Percentiles rank a stretch among this genome's conserved stretches.
phyloP scores from a whole-genome alignment of 2,113 vertebrate genomes.

The Coptodon rendalli region DNA sequence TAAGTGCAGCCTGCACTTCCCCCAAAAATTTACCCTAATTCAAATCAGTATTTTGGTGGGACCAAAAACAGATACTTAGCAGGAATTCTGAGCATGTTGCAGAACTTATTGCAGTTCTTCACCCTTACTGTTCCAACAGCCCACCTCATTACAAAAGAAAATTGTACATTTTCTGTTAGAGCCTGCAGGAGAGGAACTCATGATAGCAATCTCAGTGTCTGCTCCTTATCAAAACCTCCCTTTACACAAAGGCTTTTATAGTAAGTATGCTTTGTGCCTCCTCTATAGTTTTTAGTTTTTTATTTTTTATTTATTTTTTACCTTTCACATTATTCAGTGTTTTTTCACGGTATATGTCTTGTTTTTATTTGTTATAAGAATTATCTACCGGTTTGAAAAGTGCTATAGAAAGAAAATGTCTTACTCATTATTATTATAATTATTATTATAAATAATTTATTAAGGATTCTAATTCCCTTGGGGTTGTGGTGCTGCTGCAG shows the following conservation, averaged over 20 bases:
- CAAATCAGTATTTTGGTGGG: neutral
- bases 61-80: neutral
- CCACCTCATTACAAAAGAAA: neutral
- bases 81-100: neutral
- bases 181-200: neutral
- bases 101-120: neutral
- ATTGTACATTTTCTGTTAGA: neutral
- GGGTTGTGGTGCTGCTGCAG: neutral
- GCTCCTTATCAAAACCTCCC: neutral
- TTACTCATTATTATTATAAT: neutral
- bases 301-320: neutral
- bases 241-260: neutral
- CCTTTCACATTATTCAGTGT: neutral
- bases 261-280: neutral
- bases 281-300: neutral
- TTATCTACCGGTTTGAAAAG: neutral
- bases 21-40: no score
- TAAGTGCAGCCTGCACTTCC: neutral
- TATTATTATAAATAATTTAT: neutral
- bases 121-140: neutral
- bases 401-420: neutral
- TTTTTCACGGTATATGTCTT: neutral
- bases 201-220: neutral
- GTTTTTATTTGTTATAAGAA: fast-evolving
- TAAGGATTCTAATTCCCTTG: neutral